Evolutionary conservation across 2,888 invertebrate species (phyloP).

Genomic region (Ornithoptera priamus): DNA sequence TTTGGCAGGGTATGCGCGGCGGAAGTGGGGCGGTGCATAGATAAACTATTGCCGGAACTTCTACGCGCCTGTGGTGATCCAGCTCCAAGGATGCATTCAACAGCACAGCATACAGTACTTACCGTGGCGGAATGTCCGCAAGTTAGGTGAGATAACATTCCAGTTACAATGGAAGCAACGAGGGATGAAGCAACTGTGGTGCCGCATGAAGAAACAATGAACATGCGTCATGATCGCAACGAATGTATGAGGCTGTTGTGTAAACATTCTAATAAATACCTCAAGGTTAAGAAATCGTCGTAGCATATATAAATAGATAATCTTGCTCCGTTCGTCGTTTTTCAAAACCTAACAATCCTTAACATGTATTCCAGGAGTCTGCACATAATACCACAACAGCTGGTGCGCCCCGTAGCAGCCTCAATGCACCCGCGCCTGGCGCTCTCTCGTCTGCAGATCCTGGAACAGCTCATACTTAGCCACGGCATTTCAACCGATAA

Average conservation of each 20-base stretch:
- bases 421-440: conserved; percentile 93
- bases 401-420: conserved; percentile 90
- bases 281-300: too few species aligned
- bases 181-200: neutral
- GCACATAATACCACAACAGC: conserved; percentile 90
- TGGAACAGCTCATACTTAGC: conserved; percentile 90
- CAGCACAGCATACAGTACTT: conserved; percentile 92
- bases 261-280: too few species aligned
- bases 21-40: conserved; percentile 90
- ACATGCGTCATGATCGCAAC: too few species aligned
- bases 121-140: conserved; percentile 91
- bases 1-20: conserved; percentile 86
- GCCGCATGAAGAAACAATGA: neutral
- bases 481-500: conserved; percentile 93
- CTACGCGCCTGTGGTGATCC: conserved; percentile 93
- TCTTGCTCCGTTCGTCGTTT: too few species aligned
- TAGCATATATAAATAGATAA: too few species aligned
- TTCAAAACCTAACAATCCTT: too few species aligned
- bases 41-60: conserved; percentile 90
- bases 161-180: neutral
- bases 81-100: conserved; percentile 90
- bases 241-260: too few species aligned
- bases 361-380: conserved; percentile 78
- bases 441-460: conserved; percentile 91
- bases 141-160: conserved; percentile 79